These are phyloP conservation scores for Oceanodroma leucorhoa DNA, from an alignment of 2,797 vertebrate species.

Conservation along the genomic window DNA sequence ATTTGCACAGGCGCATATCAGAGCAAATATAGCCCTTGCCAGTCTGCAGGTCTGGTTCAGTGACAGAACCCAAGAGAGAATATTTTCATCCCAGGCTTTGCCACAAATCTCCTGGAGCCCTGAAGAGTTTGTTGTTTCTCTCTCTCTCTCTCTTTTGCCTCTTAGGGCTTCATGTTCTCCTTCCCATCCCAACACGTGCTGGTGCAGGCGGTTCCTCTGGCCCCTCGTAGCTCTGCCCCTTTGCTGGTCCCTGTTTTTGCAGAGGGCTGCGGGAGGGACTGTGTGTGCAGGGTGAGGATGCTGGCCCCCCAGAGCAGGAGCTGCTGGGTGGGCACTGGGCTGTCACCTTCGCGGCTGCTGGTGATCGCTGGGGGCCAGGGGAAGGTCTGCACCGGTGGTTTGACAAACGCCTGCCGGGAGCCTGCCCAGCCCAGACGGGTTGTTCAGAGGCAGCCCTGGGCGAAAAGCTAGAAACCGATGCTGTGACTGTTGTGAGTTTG, in stretches of 20 bases:
- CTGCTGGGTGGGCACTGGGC: not conserved
- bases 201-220: not conserved
- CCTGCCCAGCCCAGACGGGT: not conserved
- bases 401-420: not conserved
- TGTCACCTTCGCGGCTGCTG: fast-evolving
- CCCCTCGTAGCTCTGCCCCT: not conserved
- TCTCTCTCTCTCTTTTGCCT: not conserved
- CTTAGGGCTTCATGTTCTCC: not conserved
- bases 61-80: not conserved
- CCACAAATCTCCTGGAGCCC: not conserved
- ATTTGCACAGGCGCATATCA: not conserved
- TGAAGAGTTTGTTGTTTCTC: not conserved
- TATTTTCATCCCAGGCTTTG: not conserved
- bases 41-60: not conserved
- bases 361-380: not conserved
- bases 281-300: not conserved
- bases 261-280: not conserved
- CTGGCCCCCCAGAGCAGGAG: not conserved
- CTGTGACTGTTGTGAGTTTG: not conserved
- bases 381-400: not conserved
- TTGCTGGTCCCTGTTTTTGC: not conserved
- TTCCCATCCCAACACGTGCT: fast-evolving
- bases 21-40: not conserved
- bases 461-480: not conserved
- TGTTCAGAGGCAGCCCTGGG: not conserved